Evolutionary conservation across 2,113 vertebrate genomes (phyloP).

Genomic region (Siniperca chuatsi): DNA sequence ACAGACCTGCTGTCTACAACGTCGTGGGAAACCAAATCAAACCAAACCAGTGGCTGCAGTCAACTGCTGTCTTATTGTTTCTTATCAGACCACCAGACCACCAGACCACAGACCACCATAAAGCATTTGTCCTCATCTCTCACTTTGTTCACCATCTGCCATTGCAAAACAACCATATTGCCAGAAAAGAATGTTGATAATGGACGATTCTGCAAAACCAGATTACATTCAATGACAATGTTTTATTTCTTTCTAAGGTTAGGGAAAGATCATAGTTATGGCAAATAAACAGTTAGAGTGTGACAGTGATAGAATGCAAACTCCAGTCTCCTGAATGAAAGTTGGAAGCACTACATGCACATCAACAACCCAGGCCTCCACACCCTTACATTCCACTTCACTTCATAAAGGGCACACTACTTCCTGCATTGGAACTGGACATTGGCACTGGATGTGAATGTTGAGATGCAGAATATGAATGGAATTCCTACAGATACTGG

Average conservation of each 20-base stretch:
- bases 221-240: background rate
- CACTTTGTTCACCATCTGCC: background rate
- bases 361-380: background rate
- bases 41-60: background rate
- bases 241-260: too few relatives aligned
- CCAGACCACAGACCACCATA: background rate
- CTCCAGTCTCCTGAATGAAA: background rate
- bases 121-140: background rate
- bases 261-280: background rate
- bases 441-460: background rate
- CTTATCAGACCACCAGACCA: background rate
- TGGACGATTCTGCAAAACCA: background rate
- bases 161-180: background rate
- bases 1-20: background rate
- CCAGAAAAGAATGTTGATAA: background rate
- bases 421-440: background rate
- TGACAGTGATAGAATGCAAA: background rate
- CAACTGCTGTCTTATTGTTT: background rate
- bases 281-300: background rate
- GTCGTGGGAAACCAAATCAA: background rate
- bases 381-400: background rate
- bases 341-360: background rate
- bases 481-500: background rate
- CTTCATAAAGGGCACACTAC: background rate
- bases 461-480: background rate